A percentile compares a stretch with the other conserved stretches of the same genome.
Conservation (phyloP, 1,140 invertebrate species). For the Leptonema lineaticorne region DNA sequence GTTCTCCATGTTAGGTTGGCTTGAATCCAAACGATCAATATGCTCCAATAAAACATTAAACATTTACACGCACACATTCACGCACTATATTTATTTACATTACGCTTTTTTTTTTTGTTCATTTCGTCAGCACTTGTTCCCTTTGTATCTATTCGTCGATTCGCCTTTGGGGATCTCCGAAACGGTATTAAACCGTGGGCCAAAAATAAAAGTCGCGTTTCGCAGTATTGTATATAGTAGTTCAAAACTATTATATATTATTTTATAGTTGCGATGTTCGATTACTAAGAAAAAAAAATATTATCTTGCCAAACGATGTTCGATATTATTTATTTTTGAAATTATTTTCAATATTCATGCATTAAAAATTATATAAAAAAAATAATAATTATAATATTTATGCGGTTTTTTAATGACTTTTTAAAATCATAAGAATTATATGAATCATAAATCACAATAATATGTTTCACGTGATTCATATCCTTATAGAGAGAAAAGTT, state of each 20-base stretch:
- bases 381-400: not conserved
- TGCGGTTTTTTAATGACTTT: not conserved
- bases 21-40: conserved; percentile 11
- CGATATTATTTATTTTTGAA: no score
- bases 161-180: not conserved
- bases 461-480: not conserved
- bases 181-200: not conserved
- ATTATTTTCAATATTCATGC: no score
- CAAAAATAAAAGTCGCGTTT: conserved; percentile 2
- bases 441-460: not conserved
- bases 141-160: conserved; percentile 10
- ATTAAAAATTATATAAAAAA: no score
- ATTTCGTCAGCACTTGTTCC: not conserved
- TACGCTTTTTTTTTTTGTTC: not conserved
- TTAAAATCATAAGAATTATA: not conserved
- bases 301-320: no score
- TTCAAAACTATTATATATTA: no score
- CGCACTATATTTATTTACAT: conserved; percentile 1
- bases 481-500: conserved; percentile 6
- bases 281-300: no score
- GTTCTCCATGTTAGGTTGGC: not conserved
- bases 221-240: no score
- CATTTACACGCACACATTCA: conserved; percentile 6
- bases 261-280: no score
- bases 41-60: conserved; percentile 11